Conservation (phyloP, 2,797 vertebrate species). For the Crocodylus rhombifer region DNA sequence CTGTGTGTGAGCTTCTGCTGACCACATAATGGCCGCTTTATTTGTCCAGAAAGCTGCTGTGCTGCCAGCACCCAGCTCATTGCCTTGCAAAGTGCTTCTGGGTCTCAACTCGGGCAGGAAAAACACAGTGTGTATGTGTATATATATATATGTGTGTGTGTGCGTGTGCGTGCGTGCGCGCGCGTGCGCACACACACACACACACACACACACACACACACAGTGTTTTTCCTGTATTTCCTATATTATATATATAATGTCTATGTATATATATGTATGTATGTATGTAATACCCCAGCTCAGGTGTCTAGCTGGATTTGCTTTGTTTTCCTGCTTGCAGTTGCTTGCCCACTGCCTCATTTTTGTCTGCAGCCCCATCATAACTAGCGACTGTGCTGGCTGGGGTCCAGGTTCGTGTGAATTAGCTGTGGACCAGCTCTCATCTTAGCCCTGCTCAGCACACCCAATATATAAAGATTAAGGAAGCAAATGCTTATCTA, state of each 20-base stretch:
- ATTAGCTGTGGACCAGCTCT: not conserved
- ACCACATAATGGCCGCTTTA: not conserved
- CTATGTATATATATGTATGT: too few species aligned
- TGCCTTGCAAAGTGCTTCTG: not conserved
- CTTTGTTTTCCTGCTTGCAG: not conserved
- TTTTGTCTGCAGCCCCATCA: not conserved
- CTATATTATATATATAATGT: too few species aligned
- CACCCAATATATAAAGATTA: not conserved
- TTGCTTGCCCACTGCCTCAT: slow-evolving; percentile 50
- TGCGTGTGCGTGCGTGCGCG: too few species aligned
- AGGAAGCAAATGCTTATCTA: not conserved
- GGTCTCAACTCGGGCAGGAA: rapidly evolving
- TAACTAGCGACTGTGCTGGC: not conserved
- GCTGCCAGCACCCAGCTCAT: not conserved
- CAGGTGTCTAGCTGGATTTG: not conserved
- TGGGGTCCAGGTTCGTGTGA: not conserved
- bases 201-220: too few species aligned
- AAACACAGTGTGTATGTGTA: not conserved
- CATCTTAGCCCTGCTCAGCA: rapidly evolving
- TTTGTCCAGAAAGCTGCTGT: rapidly evolving
- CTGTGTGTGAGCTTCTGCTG: not conserved
- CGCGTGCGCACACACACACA: too few species aligned
- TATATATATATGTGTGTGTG: too few species aligned
- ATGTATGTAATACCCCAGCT: not conserved
- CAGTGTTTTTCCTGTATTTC: too few species aligned